These are phyloP conservation scores for Frieseomelitta varia DNA, from an alignment of 1,140 invertebrate species.

Conservation along the genomic window DNA sequence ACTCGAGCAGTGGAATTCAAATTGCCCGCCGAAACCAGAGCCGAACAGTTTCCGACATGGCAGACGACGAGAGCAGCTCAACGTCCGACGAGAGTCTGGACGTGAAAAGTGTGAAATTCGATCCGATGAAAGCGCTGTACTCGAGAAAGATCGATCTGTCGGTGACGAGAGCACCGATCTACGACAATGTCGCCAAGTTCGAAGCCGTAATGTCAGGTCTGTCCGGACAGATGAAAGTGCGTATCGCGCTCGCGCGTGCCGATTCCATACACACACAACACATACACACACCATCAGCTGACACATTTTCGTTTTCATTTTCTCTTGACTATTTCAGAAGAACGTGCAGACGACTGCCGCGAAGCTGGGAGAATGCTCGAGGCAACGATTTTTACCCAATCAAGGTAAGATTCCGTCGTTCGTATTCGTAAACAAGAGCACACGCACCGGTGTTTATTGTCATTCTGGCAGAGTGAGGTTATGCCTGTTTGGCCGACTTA, in stretches of 20 bases:
- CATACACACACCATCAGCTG: not conserved
- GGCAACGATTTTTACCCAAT: constrained; percentile 75
- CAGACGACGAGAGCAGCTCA: constrained; percentile 62
- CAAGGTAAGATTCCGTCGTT: constrained; percentile 77
- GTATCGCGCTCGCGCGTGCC: constrained; percentile 22
- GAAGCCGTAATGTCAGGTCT: constrained; percentile 73
- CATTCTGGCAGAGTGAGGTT: constrained; percentile 33
- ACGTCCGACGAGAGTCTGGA: constrained; percentile 85
- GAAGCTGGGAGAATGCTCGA: constrained; percentile 48
- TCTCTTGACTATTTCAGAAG: constrained; percentile 59
- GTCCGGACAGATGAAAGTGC: constrained; percentile 29
- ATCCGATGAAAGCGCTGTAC: constrained; percentile 86
- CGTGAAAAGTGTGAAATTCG: constrained; percentile 85
- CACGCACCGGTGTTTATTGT: too few species aligned
- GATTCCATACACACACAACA: too few species aligned
- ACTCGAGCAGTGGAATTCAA: not conserved
- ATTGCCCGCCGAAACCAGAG: not conserved
- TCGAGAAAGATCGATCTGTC: constrained; percentile 83
- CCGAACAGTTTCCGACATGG: constrained; percentile 67
- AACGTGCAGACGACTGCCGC: not conserved
- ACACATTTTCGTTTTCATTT: constrained; percentile 9
- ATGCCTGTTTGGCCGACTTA: not conserved
- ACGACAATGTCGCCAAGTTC: constrained; percentile 85
- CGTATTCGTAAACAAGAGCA: not conserved
- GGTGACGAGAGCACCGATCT: constrained; percentile 82